These are phyloP conservation scores for Protonemura montana DNA, from an alignment of 2,888 invertebrate genomes.

Conservation along the genomic window DNA sequence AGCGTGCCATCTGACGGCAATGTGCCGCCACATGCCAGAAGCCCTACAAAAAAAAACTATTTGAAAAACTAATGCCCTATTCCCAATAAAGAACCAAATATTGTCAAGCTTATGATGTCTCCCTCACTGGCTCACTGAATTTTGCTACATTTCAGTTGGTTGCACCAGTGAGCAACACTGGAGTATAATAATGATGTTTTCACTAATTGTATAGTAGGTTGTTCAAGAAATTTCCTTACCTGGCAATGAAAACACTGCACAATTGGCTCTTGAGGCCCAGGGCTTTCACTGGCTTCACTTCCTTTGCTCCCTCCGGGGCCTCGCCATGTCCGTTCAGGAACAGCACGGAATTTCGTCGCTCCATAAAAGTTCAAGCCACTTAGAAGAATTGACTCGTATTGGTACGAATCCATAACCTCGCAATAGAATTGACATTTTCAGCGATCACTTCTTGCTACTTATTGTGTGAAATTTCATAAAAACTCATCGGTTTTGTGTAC, in stretches of 20 bases:
- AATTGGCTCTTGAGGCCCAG: slow-evolving; percentile 56
- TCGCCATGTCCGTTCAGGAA: slow-evolving; percentile 58
- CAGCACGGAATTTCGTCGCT: slow-evolving; percentile 58
- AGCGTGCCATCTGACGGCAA: slow-evolving; percentile 60
- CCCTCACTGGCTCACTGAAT: too few species aligned
- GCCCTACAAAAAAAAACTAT: slow-evolving; percentile 54
- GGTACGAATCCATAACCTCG: slow-evolving; percentile 59
- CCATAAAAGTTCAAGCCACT: slow-evolving; percentile 64
- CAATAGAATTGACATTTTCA: slow-evolving; percentile 34
- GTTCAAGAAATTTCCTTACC: slow-evolving; percentile 46
- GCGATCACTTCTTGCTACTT: neutral
- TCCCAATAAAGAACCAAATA: too few species aligned
- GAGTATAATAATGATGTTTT: too few species aligned
- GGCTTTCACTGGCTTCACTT: neutral
- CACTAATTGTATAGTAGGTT: too few species aligned
- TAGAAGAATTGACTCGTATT: slow-evolving; percentile 60
- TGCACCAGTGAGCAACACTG: too few species aligned
- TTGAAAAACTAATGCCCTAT: neutral
- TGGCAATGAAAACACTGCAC: slow-evolving; percentile 64
- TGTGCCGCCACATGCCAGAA: slow-evolving; percentile 66
- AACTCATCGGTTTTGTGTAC: neutral
- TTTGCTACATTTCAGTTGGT: too few species aligned
- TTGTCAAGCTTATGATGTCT: too few species aligned
- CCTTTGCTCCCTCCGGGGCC: slow-evolving; percentile 31
- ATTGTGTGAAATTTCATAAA: neutral